Percentiles rank a stretch among this genome's conserved stretches.
phyloP scores from a whole-genome alignment of 30 jellyfish, hydroid and myxozoan species.

The Sanderia malayensis region DNA sequence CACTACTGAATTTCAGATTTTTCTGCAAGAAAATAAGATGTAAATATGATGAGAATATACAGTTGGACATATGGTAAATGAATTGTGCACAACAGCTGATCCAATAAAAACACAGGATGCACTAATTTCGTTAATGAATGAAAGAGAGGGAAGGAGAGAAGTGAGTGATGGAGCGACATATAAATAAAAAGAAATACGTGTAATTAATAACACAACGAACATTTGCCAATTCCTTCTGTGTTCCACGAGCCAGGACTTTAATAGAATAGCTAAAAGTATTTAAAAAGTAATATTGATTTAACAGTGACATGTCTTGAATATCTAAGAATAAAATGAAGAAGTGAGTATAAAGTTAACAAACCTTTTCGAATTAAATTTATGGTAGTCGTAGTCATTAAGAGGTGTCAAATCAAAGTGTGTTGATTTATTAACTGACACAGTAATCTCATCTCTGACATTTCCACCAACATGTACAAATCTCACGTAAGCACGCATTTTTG shows the following conservation, averaged over 20 bases:
- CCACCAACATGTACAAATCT: constrained; percentile 97
- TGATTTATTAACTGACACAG: constrained; percentile 73
- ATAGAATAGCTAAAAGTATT: constrained; percentile 49
- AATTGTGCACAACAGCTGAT: no score
- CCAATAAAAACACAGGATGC: no score
- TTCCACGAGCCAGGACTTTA: constrained; percentile 70
- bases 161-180: no score
- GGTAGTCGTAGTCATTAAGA: constrained; percentile 58
- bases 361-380: constrained; percentile 57
- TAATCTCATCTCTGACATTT: constrained; percentile 69
- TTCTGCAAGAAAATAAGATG: constrained; percentile 56
- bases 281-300: no score
- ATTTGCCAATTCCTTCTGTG: constrained; percentile 72
- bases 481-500: constrained; percentile 82
- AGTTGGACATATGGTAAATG: no score
- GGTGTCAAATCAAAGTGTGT: constrained; percentile 60
- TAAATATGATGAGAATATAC: no score
- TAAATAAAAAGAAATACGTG: no score
- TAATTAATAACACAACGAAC: background rate
- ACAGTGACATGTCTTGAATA: no score
- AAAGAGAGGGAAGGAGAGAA: no score
- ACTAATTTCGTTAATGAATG: no score
- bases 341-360: constrained; percentile 38
- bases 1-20: constrained; percentile 77
- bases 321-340: no score